phyloP scores from a whole-genome alignment of 2,888 invertebrate species.

The Diogma glabrata region DNA sequence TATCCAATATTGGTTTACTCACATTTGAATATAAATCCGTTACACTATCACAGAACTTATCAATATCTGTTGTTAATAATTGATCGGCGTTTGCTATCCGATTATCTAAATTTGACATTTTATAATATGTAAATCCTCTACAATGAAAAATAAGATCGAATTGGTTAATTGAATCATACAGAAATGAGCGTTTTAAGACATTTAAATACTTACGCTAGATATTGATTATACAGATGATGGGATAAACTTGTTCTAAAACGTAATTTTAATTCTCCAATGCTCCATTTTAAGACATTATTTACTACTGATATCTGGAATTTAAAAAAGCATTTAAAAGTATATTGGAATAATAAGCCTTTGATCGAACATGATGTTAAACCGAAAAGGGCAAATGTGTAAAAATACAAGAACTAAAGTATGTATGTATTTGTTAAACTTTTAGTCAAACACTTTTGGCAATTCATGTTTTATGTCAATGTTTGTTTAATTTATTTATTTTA shows the following conservation, averaged over 20 bases:
- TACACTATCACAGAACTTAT: constrained; percentile 92
- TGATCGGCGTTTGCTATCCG: constrained; percentile 94
- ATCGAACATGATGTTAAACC: no score
- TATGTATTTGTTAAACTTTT: no score
- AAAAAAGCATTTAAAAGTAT: constrained; percentile 19
- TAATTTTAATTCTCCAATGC: constrained; percentile 85
- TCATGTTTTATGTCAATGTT: no score
- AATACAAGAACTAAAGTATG: no score
- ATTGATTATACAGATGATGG: constrained; percentile 76
- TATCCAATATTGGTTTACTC: constrained; percentile 90
- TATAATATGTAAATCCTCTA: constrained; percentile 91
- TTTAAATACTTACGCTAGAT: constrained; percentile 77
- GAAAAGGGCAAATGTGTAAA: no score
- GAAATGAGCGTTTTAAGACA: no score
- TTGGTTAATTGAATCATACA: constrained; percentile 1
- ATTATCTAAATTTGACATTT: constrained; percentile 90
- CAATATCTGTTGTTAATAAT: constrained; percentile 88
- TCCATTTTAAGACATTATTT: constrained; percentile 89
- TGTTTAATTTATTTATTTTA: no score
- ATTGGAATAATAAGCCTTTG: no score
- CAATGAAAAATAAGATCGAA: constrained; percentile 14
- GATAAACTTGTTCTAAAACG: constrained; percentile 83
- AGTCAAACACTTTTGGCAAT: no score
- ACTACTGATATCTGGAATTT: constrained; percentile 74
- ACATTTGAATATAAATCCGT: constrained; percentile 94